These are phyloP conservation scores for Aradophagus sp. DNA, from an alignment of 1,140 invertebrate genomes.

Conservation along the genomic window DNA sequence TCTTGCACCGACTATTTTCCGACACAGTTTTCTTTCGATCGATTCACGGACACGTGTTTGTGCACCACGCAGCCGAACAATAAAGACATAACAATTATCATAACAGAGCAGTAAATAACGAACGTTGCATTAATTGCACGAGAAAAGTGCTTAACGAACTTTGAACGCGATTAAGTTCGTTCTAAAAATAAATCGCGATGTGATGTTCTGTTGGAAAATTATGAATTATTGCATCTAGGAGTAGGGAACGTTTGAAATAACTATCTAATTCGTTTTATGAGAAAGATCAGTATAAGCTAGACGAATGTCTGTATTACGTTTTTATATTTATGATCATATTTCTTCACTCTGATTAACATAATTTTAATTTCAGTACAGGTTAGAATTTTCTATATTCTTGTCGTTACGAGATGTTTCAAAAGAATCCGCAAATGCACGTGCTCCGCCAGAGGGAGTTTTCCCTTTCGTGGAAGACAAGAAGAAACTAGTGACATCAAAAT, in stretches of 20 bases:
- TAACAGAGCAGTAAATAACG: slow-evolving; percentile 24
- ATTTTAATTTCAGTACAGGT: slow-evolving; percentile 6
- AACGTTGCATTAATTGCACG: slow-evolving; percentile 27
- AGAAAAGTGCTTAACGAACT: slow-evolving; percentile 27
- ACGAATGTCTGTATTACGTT: too few species aligned
- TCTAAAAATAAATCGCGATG: slow-evolving; percentile 17
- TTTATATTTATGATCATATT: too few species aligned
- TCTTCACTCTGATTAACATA: not conserved
- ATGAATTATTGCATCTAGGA: too few species aligned
- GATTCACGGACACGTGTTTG: slow-evolving; percentile 39
- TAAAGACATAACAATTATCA: slow-evolving; percentile 47
- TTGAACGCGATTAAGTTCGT: slow-evolving; percentile 6
- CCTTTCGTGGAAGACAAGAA: slow-evolving; percentile 49
- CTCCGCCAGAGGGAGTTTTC: slow-evolving; percentile 34
- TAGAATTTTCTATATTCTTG: slow-evolving; percentile 22
- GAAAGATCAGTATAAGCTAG: too few species aligned
- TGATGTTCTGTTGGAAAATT: too few species aligned
- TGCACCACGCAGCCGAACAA: slow-evolving; percentile 30
- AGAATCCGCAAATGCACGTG: slow-evolving; percentile 42
- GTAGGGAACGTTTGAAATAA: too few species aligned
- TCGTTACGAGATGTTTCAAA: slow-evolving; percentile 3
- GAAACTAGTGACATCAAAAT: slow-evolving; percentile 50
- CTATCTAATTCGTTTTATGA: too few species aligned
- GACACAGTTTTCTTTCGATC: slow-evolving; percentile 49
- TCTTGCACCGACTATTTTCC: slow-evolving; percentile 34